Evolutionary conservation across 1,140 invertebrate genomes (phyloP).

Genomic region (Sycophaga agraensis): DNA sequence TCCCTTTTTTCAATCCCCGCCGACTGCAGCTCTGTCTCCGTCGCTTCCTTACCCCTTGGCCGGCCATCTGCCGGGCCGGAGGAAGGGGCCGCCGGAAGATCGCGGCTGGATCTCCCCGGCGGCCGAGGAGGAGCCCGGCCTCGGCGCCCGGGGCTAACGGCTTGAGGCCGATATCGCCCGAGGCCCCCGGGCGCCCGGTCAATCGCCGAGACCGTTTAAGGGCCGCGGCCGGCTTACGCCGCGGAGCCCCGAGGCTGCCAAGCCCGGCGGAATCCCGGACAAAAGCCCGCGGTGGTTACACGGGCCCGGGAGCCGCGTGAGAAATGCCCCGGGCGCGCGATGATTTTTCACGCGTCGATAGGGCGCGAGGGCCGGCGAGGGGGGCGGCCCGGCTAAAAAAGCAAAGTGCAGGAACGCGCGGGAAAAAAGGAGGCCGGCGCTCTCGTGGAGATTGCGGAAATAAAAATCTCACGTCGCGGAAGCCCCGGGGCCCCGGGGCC

Average conservation of each 20-base stretch:
- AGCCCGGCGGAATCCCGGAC: too few relatives aligned
- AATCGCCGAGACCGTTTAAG: too few relatives aligned
- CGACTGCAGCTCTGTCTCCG: conserved; percentile 7
- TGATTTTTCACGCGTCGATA: not conserved
- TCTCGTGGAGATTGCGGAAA: conserved; percentile 14
- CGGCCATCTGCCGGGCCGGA: conserved; percentile 52
- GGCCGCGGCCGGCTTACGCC: too few relatives aligned
- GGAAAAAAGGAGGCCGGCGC: conserved; percentile 3
- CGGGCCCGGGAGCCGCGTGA: too few relatives aligned
- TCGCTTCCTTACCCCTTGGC: conserved; percentile 57
- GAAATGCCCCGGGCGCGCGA: not conserved
- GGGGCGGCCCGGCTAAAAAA: conserved; percentile 23
- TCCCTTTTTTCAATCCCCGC: conserved; percentile 53
- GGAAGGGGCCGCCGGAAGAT: conserved; percentile 47
- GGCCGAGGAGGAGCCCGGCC: not conserved
- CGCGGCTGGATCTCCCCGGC: not conserved
- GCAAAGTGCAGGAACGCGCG: conserved; percentile 15
- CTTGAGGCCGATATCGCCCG: too few relatives aligned
- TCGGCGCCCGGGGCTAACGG: too few relatives aligned
- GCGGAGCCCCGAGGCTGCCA: too few relatives aligned
- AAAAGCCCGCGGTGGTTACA: too few relatives aligned
- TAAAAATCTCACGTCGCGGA: conserved; percentile 31
- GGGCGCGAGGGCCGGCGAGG: conserved; percentile 29
- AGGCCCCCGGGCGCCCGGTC: too few relatives aligned
- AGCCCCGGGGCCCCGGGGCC: too few relatives aligned